Conservation (phyloP, 2,797 vertebrate genomes). For the Enteromius fasciolatus region DNA sequence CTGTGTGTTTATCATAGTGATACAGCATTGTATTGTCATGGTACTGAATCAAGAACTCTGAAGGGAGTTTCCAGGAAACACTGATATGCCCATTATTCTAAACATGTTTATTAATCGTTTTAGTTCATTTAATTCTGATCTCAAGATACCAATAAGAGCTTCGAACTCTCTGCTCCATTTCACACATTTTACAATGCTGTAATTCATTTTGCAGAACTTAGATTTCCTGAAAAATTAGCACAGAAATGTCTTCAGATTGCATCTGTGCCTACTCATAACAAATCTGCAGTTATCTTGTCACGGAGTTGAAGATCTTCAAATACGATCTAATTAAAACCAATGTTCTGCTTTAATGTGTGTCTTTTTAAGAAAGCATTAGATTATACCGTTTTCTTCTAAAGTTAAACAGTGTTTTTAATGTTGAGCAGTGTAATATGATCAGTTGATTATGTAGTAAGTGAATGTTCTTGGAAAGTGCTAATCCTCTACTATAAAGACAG, state of each 20-base stretch:
- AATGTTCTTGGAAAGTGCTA: conserved; percentile 18
- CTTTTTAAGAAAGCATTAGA: conserved; percentile 13
- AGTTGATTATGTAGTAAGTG: background rate
- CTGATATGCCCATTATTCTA: background rate
- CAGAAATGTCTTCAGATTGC: conserved; percentile 7
- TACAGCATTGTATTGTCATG: background rate
- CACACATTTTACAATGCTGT: background rate
- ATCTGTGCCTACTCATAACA: conserved; percentile 12
- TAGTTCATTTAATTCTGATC: background rate
- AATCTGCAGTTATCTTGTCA: conserved; percentile 4
- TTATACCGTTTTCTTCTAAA: background rate
- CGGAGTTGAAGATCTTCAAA: conserved; percentile 17
- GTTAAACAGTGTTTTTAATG: conserved; percentile 13
- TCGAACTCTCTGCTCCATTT: background rate
- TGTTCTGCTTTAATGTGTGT: conserved; percentile 11
- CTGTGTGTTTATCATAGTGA: background rate
- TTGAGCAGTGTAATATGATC: background rate
- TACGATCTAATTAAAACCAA: conserved; percentile 3
- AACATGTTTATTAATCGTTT: background rate
- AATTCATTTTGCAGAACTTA: background rate
- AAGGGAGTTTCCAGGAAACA: background rate
- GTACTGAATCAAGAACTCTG: background rate
- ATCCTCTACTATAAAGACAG: conserved; percentile 15
- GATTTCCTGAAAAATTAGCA: background rate
- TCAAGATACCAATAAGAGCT: background rate